Base-by-base conservation (phyloP, 2,888 invertebrate genomes). In the Tuberolachnus salignus region DNA sequence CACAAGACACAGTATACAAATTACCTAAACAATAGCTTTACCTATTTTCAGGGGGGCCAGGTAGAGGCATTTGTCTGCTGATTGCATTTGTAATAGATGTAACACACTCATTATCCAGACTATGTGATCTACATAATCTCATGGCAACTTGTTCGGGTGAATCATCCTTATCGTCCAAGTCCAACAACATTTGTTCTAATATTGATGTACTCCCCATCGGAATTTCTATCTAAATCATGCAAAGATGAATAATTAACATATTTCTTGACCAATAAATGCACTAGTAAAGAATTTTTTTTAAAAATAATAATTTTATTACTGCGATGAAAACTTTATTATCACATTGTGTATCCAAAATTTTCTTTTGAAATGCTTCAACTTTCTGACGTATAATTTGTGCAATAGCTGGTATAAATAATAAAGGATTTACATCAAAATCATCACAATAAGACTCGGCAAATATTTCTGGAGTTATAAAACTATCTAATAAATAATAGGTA, bases 101-200 rank as follows among this genome's bases (percentile, higher is more conserved):
- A 0, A 98, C 97, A 87, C 99, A 99, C 87, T 99, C 99, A 0
- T 99, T 99, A 1, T 99, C 99, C 26, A 99, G 87, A 0, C 99
- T 98, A 81, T 99, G 87, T 86, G 99, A 99, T 0, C 97, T 93
- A 85, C 99, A 99, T 6, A 99, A 88, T 86, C 93, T 96, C 86
- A 94, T 92, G 0, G 99, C 97, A 86, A 99, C 99, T 84, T 96
- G 93, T 85, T 99, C 99, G 0, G 99, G 98, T 84, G 94, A 95
- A 86, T 99, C 99, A 85, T 95, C 94, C 84, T 94, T 94, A 84
- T 99, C 97, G 0, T 96, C 93, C 95, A 99, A 97, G 85, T 99
- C 99, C 99, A 99, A 99, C 87, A 99, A 99, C 83, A 99, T 97
- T 89, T 99, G 99, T 87, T 99, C 99, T 8, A 98, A 97, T 78